Evolutionary conservation across 2,888 invertebrate genomes (phyloP).

Genomic region (Ypsolopha scabrella): DNA sequence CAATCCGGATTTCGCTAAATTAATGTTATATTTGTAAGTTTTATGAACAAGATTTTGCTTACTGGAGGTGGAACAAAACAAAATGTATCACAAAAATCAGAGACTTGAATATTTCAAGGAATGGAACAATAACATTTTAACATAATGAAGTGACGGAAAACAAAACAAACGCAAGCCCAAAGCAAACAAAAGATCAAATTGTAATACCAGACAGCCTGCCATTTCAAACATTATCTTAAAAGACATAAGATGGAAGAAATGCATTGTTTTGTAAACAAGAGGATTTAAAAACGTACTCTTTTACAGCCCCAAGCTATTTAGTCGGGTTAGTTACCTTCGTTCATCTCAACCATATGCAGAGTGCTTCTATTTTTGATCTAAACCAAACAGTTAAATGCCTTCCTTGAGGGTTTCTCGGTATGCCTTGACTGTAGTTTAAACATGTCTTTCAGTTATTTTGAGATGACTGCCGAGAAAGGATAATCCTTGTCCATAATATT

Average conservation of each 20-base stretch:
- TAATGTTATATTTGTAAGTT: background rate
- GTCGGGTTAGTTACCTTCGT: conserved; percentile 18
- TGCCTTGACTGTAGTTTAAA: conserved; percentile 25
- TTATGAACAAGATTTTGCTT: background rate
- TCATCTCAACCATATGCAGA: conserved; percentile 21
- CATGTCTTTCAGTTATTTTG: conserved; percentile 47
- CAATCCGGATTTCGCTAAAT: background rate
- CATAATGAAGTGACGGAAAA: background rate
- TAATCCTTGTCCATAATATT: conserved; percentile 15
- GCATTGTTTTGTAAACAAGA: conserved; percentile 56
- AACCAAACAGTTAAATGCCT: conserved; percentile 44
- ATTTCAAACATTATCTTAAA: conserved; percentile 28
- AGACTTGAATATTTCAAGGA: background rate
- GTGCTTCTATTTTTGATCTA: conserved; percentile 52
- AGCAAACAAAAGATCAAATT: conserved; percentile 10
- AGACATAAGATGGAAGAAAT: conserved; percentile 23
- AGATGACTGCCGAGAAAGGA: conserved; percentile 24
- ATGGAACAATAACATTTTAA: too few relatives aligned
- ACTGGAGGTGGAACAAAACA: too few relatives aligned
- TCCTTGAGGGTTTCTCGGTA: conserved; percentile 46
- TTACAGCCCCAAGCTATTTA: conserved; percentile 15
- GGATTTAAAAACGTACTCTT: conserved; percentile 18
- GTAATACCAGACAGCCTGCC: conserved; percentile 8
- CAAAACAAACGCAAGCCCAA: background rate
- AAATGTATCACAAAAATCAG: background rate